Conservation (phyloP, 2,113 vertebrate species). For the Mirza zaza region DNA sequence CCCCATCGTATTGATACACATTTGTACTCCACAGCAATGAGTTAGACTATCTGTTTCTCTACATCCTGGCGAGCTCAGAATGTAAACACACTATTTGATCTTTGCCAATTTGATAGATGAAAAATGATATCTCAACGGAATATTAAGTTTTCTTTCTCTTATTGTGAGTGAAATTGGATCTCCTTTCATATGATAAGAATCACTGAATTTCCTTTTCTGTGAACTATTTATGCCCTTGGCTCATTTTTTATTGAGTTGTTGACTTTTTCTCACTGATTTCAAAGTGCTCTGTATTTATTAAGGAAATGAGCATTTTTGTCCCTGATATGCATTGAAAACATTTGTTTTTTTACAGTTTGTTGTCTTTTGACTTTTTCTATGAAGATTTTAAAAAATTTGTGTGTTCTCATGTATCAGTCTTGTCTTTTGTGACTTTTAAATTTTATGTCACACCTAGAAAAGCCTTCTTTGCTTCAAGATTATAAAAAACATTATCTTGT, state of each 20-base stretch:
- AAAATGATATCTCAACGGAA: not conserved
- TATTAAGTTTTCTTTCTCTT: not conserved
- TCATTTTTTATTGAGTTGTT: not conserved
- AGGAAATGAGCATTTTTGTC: not conserved
- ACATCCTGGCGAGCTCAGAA: not conserved
- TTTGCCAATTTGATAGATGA: not conserved
- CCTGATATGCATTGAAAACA: not conserved
- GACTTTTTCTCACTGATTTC: not conserved
- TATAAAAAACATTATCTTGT: not conserved
- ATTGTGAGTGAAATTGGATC: not conserved
- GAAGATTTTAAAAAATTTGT: not conserved
- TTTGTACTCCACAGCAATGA: not conserved
- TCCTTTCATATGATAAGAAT: not conserved
- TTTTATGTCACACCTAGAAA: not conserved
- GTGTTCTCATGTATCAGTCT: not conserved
- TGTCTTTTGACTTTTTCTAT: not conserved
- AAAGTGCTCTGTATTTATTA: not conserved
- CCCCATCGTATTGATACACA: not conserved
- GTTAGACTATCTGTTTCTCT: not conserved
- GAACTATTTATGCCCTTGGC: not conserved
- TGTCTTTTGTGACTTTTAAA: not conserved
- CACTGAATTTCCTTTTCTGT: constrained; percentile 12
- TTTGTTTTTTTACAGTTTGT: not conserved
- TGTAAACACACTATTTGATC: not conserved
- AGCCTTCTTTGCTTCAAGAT: not conserved